These are phyloP conservation scores for Tipula unca DNA, from an alignment of 2,888 invertebrate genomes.

Conservation along the genomic window DNA sequence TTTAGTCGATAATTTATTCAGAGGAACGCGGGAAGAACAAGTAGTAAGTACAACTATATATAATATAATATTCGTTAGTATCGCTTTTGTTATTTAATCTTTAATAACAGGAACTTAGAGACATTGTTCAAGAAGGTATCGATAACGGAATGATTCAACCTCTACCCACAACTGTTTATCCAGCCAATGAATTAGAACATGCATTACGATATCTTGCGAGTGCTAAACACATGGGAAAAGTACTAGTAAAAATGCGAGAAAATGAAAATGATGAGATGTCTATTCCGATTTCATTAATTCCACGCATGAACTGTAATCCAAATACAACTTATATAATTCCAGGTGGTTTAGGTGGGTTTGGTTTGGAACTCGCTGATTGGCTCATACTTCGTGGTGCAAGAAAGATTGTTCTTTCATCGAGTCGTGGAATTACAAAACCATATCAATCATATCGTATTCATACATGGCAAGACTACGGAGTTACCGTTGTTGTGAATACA, in stretches of 20 bases:
- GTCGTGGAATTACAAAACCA: slow-evolving; percentile 68
- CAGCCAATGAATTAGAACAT: slow-evolving; percentile 55
- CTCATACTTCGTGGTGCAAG: slow-evolving; percentile 71
- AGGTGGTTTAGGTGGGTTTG: slow-evolving; percentile 87
- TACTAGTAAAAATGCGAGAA: slow-evolving; percentile 40
- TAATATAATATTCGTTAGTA: neutral
- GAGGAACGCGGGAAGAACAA: slow-evolving; percentile 39
- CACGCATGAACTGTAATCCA: slow-evolving; percentile 34
- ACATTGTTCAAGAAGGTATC: neutral
- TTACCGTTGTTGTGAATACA: slow-evolving; percentile 48
- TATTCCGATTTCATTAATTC: slow-evolving; percentile 32
- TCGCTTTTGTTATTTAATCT: neutral
- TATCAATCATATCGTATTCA: slow-evolving; percentile 58
- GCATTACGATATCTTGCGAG: slow-evolving; percentile 59
- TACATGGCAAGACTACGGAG: slow-evolving; percentile 40
- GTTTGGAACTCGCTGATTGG: slow-evolving; percentile 82
- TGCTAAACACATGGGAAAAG: slow-evolving; percentile 77
- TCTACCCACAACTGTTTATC: slow-evolving; percentile 54
- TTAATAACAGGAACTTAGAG: neutral
- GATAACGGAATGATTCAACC: slow-evolving; percentile 39
- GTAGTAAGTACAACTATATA: neutral
- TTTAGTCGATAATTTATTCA: slow-evolving; percentile 61
- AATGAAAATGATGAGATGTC: slow-evolving; percentile 29
- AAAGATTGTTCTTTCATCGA: slow-evolving; percentile 70
- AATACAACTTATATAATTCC: slow-evolving; percentile 50